Conservation (phyloP, 2,888 invertebrate genomes). For the Dasypolia templi region DNA sequence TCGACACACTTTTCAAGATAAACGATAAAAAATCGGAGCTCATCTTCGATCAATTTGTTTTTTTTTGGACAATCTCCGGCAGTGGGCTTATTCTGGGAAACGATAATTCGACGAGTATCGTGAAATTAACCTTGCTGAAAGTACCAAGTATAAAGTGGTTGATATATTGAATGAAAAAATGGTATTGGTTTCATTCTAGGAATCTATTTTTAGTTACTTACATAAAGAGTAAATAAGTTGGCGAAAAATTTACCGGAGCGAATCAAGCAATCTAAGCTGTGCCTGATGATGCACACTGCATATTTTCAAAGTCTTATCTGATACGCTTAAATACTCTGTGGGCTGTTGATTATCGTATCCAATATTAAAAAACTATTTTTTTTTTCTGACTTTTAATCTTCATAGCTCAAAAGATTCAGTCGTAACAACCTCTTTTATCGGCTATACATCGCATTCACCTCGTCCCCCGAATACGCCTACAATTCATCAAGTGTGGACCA, state of each 20-base stretch:
- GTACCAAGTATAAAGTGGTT: not conserved
- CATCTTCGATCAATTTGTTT: conserved; percentile 73
- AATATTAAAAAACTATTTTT: not conserved
- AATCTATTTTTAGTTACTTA: not conserved
- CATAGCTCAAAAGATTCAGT: not conserved
- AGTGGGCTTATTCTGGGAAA: conserved; percentile 56
- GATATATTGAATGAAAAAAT: not conserved
- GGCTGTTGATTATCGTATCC: too few relatives aligned
- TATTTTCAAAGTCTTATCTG: not conserved
- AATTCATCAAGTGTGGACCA: conserved; percentile 81
- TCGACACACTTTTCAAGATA: conserved; percentile 74
- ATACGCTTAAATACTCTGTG: not conserved
- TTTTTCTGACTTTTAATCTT: not conserved
- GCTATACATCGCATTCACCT: conserved; percentile 32
- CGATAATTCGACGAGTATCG: conserved; percentile 49
- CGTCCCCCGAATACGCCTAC: conserved; percentile 55
- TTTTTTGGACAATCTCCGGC: conserved; percentile 65
- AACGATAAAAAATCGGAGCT: conserved; percentile 70
- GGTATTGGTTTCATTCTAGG: not conserved
- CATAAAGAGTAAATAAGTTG: too few relatives aligned
- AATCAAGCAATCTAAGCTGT: not conserved
- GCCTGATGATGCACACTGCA: not conserved
- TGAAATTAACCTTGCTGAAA: conserved; percentile 13
- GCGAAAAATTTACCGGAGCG: not conserved
- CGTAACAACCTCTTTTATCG: conserved; percentile 16